Percentiles rank a stretch among this genome's conserved stretches.
phyloP scores from a whole-genome alignment of 2,888 invertebrate genomes.

The Oligia fasciuncula region DNA sequence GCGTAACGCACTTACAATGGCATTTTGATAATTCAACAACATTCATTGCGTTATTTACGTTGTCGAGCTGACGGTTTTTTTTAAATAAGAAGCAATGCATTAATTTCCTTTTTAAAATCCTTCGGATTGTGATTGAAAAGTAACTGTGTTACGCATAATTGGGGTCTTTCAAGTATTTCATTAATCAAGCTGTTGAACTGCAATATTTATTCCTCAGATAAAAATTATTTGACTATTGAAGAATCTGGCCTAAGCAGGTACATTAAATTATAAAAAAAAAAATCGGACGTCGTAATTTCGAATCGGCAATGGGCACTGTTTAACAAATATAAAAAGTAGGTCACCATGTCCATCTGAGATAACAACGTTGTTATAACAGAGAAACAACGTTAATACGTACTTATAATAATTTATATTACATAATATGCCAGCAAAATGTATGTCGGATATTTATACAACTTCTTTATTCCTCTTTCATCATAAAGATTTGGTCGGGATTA shows the following conservation, averaged over 20 bases:
- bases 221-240: neutral
- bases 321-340: slow-evolving; percentile 39
- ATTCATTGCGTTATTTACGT: neutral
- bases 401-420: slow-evolving; percentile 40
- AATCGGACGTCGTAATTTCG: no score
- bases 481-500: slow-evolving; percentile 62
- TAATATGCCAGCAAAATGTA: slow-evolving; percentile 33
- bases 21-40: neutral
- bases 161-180: neutral
- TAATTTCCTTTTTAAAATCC: neutral
- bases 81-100: neutral
- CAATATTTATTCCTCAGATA: neutral
- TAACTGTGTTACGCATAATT: neutral
- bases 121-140: neutral
- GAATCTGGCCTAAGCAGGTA: neutral
- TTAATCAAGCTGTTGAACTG: neutral
- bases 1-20: neutral
- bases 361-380: slow-evolving; percentile 29
- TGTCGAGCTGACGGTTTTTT: neutral
- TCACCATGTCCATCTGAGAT: slow-evolving; percentile 39
- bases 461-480: slow-evolving; percentile 34
- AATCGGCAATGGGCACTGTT: slow-evolving; percentile 8
- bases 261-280: neutral
- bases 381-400: slow-evolving; percentile 33
- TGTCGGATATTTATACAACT: slow-evolving; percentile 47